These are phyloP conservation scores for Neotoma lepida DNA, from an alignment of 2,113 vertebrate genomes.

Conservation along the genomic window DNA sequence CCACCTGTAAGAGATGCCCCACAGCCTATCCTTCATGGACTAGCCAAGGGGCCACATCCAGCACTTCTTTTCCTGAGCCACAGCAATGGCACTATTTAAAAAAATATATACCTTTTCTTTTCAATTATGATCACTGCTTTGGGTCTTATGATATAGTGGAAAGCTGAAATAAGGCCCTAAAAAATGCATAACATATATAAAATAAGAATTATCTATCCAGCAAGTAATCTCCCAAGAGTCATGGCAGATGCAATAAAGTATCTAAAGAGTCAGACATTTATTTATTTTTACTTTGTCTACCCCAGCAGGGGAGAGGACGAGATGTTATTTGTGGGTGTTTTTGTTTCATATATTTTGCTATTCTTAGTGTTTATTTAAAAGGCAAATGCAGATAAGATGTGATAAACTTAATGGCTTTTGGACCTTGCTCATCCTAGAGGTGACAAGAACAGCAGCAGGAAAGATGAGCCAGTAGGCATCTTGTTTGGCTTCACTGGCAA, in stretches of 20 bases:
- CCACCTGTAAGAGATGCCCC: background rate
- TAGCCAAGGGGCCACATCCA: background rate
- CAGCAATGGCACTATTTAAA: background rate
- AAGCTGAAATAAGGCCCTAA: conserved; percentile 49
- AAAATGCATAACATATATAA: conserved; percentile 57
- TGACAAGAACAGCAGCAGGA: background rate
- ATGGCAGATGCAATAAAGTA: background rate
- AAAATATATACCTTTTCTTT: background rate
- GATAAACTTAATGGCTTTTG: background rate
- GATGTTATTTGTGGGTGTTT: background rate
- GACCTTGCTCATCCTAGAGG: background rate
- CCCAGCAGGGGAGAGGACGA: background rate
- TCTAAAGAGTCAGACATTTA: conserved; percentile 44
- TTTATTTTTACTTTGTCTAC: conserved; percentile 14
- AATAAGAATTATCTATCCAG: conserved; percentile 29
- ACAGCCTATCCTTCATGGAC: background rate
- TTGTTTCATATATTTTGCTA: conserved; percentile 43
- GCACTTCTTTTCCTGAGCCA: background rate
- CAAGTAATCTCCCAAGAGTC: conserved; percentile 27
- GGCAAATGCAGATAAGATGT: background rate
- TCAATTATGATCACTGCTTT: background rate
- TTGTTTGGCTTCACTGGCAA: too few species aligned
- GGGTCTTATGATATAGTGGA: conserved; percentile 14
- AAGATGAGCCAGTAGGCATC: background rate
- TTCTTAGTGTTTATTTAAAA: conserved; percentile 25